Base-by-base conservation (phyloP, 1,140 invertebrate genomes). In the Polypedilum vanderplanki region DNA sequence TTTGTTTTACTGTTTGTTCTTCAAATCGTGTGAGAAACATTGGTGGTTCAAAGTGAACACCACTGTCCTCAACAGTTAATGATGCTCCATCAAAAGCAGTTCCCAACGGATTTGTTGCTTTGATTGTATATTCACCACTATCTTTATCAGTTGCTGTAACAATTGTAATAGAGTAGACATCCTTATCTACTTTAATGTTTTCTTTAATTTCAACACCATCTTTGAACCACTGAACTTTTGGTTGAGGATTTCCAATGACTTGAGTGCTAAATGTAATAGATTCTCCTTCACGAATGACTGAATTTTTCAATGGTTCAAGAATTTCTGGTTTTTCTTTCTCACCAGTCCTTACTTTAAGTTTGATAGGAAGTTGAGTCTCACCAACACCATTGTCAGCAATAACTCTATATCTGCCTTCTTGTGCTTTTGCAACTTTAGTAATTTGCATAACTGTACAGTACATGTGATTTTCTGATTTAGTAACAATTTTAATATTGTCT, bases 391-490 rank as follows among this genome's bases (percentile, higher is more conserved):
- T 98, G 74, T 90, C 91, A 5, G 95, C 94, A 40, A 92, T 83
- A 5, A 97, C 90, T 79, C 94, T 93, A 81, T 97, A 98, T 12
- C 85, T 88, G 22, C 96, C 96, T 83, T 95, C 93, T 83, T 97
- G 93, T 57, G 82, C 83, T 77, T 91, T 92, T 76, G 88, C 86
- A 0, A 93, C 89, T 78, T 92, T 89, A 24, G 87, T 89, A 75
- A 96, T 93, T 79, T 90, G 91, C 7, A 96, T 83, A 15, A 90
- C 88, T 77, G 90, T 93, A 75, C 88, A 90, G 79, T 95, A 96
- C 88, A 93, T 95, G 78, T 96, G 93, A 87, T 95, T 93, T 78
- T 96, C 93, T 9, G 92, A 93, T 81, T 92, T 90, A 0, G 88
- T 91, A 1, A 86, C 87, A 41, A 96, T 87, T 0, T 86, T 86